These are phyloP conservation scores for Bucorvus abyssinicus DNA, from an alignment of 2,797 vertebrate genomes.

Conservation along the genomic window DNA sequence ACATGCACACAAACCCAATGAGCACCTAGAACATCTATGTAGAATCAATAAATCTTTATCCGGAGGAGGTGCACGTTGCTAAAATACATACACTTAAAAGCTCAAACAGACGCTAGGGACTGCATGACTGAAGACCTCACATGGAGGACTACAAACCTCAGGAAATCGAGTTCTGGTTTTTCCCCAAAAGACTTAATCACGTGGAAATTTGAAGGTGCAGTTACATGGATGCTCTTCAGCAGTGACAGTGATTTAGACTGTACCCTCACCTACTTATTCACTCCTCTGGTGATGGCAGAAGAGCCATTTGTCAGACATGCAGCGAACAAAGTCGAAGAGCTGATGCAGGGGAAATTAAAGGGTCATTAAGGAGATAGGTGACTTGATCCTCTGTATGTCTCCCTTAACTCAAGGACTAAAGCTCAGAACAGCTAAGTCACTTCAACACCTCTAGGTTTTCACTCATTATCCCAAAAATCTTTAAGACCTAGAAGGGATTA, in stretches of 20 bases:
- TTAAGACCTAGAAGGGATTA: not conserved
- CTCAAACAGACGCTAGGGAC: not conserved
- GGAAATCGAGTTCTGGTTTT: accelerated
- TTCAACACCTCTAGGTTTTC: not conserved
- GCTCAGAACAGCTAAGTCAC: not conserved
- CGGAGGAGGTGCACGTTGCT: accelerated
- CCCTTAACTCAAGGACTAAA: not conserved
- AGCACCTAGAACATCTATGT: not conserved
- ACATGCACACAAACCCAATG: not conserved
- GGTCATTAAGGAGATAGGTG: not conserved
- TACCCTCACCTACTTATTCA: not conserved
- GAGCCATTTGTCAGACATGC: not conserved
- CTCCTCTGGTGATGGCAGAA: not conserved
- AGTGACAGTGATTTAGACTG: not conserved
- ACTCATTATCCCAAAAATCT: not conserved
- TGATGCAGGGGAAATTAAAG: not conserved
- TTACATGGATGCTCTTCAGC: not conserved
- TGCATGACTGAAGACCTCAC: not conserved
- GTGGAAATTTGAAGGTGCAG: not conserved
- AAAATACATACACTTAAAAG: not conserved
- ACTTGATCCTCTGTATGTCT: not conserved
- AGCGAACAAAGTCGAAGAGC: not conserved
- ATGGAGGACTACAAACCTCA: not conserved
- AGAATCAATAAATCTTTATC: not conserved
- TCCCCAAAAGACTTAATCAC: not conserved